Conservation (phyloP, 2,797 vertebrate genomes). For the Poeciliopsis gracilis region DNA sequence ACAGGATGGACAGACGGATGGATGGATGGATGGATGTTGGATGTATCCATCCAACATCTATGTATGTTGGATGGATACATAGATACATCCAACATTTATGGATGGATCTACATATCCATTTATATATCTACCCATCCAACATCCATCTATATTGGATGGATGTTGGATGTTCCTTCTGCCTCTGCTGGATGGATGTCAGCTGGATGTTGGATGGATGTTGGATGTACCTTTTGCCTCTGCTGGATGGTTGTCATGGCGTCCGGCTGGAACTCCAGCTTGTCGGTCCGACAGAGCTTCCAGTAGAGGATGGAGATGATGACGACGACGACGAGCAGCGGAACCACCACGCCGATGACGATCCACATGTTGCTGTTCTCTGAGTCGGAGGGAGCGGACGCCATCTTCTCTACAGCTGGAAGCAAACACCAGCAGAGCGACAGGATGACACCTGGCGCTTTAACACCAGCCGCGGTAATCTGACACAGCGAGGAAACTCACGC, state of each 20-base stretch:
- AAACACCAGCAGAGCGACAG: background rate
- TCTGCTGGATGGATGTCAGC: background rate
- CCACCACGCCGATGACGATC: slow-evolving; percentile 93
- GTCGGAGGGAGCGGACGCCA: slow-evolving; percentile 79
- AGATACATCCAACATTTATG: background rate
- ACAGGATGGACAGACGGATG: background rate
- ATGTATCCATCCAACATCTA: background rate
- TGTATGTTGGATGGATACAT: background rate
- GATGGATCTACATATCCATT: background rate
- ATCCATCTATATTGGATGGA: background rate
- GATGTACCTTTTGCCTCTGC: slow-evolving; percentile 89
- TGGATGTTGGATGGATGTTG: background rate
- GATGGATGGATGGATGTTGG: background rate
- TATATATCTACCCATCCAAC: no score
- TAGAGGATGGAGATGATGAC: slow-evolving; percentile 94
- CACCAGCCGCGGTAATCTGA: background rate
- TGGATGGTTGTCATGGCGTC: slow-evolving; percentile 93
- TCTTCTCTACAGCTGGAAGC: slow-evolving; percentile 89
- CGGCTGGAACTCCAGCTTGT: slow-evolving; percentile 98
- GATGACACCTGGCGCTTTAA: background rate
- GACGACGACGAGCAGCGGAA: slow-evolving; percentile 90
- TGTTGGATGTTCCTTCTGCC: background rate
- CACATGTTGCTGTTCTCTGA: slow-evolving; percentile 90
- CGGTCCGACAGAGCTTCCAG: slow-evolving; percentile 97
- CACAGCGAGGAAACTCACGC: slow-evolving; percentile 82